Evolutionary conservation across 2,888 invertebrate species (phyloP).

Genomic region (Harmothoe impar): DNA sequence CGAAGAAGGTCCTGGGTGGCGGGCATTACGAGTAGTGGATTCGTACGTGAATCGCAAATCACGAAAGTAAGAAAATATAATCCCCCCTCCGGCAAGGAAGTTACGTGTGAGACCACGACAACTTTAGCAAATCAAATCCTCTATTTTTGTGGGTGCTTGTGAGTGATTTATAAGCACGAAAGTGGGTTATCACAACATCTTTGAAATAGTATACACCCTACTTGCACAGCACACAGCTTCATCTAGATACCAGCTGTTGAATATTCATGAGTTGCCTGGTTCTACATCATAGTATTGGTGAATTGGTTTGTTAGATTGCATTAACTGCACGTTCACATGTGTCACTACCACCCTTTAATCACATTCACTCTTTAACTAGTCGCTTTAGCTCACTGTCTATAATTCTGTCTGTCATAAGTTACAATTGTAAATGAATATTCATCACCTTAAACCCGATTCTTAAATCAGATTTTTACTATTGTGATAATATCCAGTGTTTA

Average conservation of each 20-base stretch:
- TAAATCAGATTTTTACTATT: not conserved
- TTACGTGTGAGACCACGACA: conserved; percentile 42
- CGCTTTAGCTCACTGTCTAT: not conserved
- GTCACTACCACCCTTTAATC: not conserved
- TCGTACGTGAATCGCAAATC: not conserved
- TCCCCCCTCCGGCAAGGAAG: conserved; percentile 50
- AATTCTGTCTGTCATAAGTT: not conserved
- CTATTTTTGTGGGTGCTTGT: conserved; percentile 46
- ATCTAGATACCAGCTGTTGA: conserved; percentile 20
- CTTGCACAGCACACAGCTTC: not conserved
- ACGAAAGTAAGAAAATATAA: not conserved
- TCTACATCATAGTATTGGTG: conserved; percentile 6
- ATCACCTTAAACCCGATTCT: not conserved
- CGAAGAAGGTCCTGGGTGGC: not conserved
- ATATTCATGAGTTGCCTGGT: conserved; percentile 39
- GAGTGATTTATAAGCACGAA: conserved; percentile 33
- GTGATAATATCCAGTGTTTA: not conserved
- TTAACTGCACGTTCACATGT: conserved; percentile 30
- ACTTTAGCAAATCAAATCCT: conserved; percentile 47
- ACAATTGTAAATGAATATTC: not conserved
- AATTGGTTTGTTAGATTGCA: not conserved
- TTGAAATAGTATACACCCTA: not conserved
- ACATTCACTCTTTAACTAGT: conserved; percentile 8
- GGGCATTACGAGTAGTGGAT: not conserved
- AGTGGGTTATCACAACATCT: conserved; percentile 33